Evolutionary conservation across 2,888 invertebrate species (phyloP).

Genomic region (Cetonia aurata): DNA sequence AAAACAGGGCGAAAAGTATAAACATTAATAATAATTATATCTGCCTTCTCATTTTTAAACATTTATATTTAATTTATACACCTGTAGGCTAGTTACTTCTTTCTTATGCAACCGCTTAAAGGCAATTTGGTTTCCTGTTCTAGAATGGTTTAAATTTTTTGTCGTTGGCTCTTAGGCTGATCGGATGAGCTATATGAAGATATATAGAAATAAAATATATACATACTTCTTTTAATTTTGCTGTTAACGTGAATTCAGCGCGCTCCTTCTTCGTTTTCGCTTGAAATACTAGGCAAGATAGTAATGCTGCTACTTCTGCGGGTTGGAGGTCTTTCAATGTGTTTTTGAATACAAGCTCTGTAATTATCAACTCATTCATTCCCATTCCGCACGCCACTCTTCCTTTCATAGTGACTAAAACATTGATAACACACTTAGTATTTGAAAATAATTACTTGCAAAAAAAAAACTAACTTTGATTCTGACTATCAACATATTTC

Average conservation of each 20-base stretch:
- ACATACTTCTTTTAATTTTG: conserved; percentile 70
- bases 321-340: conserved; percentile 87
- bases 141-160: no score
- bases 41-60: no score
- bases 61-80: no score
- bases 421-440: background rate
- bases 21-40: no score
- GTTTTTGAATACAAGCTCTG: conserved; percentile 93
- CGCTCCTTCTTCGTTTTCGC: conserved; percentile 75
- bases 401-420: conserved; percentile 81
- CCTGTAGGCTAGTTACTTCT: no score
- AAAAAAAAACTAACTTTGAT: conserved; percentile 69
- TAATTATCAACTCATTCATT: conserved; percentile 90
- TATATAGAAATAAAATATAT: no score
- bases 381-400: conserved; percentile 90
- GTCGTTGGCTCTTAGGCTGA: no score
- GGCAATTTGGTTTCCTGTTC: no score
- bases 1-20: no score
- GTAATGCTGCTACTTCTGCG: conserved; percentile 92
- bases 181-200: no score
- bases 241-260: conserved; percentile 69
- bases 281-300: conserved; percentile 95
- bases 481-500: conserved; percentile 78
- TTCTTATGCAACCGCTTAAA: no score
- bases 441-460: background rate